These are phyloP conservation scores for Monochamus saltuarius DNA, from an alignment of 1,140 invertebrate genomes.

Conservation along the genomic window DNA sequence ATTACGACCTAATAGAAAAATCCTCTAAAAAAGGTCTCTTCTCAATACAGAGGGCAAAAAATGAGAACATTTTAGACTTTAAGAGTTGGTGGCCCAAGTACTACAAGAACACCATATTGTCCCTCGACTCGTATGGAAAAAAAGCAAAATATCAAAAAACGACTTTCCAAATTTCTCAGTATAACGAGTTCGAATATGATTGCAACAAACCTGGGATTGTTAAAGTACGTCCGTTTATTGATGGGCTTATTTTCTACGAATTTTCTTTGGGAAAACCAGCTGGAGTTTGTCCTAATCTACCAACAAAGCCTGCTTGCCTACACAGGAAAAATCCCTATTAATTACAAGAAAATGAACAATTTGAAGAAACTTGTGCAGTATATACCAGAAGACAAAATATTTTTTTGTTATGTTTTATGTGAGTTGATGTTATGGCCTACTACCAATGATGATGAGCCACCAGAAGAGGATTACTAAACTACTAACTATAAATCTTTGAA, in stretches of 20 bases:
- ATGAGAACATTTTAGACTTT: slow-evolving; percentile 31
- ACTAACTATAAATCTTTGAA: slow-evolving; percentile 4
- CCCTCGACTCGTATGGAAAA: too few relatives aligned
- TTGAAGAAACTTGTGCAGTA: too few relatives aligned
- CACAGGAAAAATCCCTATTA: neutral
- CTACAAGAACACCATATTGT: slow-evolving; percentile 25
- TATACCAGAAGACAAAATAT: too few relatives aligned
- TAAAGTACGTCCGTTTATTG: too few relatives aligned
- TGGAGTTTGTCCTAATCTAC: slow-evolving; percentile 1
- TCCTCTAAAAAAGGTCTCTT: slow-evolving; percentile 31
- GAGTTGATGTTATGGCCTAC: neutral
- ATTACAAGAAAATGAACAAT: too few relatives aligned
- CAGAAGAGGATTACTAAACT: slow-evolving; percentile 6
- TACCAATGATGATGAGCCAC: neutral
- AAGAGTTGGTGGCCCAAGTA: slow-evolving; percentile 26
- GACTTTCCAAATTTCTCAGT: too few relatives aligned
- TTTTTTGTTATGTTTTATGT: neutral
- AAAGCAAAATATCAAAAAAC: too few relatives aligned
- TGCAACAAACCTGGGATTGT: too few relatives aligned
- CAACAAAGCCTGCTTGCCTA: slow-evolving; percentile 1
- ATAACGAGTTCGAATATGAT: too few relatives aligned
- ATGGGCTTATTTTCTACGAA: neutral
- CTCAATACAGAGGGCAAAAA: slow-evolving; percentile 28
- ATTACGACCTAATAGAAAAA: slow-evolving; percentile 31
- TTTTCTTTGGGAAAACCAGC: neutral